A percentile compares a stretch with the other conserved stretches of the same genome.
Conservation (phyloP, 2,888 invertebrate genomes). For the Helicoverpa assulta region DNA sequence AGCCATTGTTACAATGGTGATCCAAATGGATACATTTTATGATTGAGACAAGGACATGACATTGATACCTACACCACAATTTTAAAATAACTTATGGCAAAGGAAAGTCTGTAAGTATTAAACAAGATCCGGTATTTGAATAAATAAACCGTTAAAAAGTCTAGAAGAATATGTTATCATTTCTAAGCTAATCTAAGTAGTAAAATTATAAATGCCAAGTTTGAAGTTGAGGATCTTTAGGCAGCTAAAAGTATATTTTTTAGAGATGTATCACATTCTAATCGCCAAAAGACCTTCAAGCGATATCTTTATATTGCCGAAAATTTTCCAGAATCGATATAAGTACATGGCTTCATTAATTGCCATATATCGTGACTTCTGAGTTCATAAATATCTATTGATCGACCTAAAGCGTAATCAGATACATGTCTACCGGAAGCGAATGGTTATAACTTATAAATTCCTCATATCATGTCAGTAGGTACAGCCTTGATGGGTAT, state of each 20-base stretch:
- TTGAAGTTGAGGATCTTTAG: background rate
- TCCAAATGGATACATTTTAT: slow-evolving; percentile 8
- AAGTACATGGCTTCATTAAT: too few species aligned
- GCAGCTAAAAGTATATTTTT: background rate
- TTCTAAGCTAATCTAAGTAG: background rate
- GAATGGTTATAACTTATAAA: slow-evolving; percentile 72
- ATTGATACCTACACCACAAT: background rate
- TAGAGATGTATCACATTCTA: background rate
- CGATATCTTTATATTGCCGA: background rate
- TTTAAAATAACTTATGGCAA: background rate
- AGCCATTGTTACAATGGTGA: slow-evolving; percentile 14
- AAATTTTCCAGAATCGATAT: background rate
- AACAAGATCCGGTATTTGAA: slow-evolving; percentile 4
- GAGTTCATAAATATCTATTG: slow-evolving; percentile 3
- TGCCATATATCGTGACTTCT: background rate
- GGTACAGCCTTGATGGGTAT: slow-evolving; percentile 66
- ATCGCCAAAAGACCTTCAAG: background rate
- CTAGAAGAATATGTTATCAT: slow-evolving; percentile 1
- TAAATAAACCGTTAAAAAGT: slow-evolving; percentile 19
- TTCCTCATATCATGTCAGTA: slow-evolving; percentile 61
- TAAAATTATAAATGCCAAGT: background rate
- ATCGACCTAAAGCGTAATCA: slow-evolving; percentile 41
- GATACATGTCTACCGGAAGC: slow-evolving; percentile 70
- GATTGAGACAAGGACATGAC: slow-evolving; percentile 7
- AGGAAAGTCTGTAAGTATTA: background rate